A percentile compares a stretch with the other conserved stretches of the same genome.
phyloP scores from a whole-genome alignment of 23 tunicate genomes.

The Diplosoma virens region DNA sequence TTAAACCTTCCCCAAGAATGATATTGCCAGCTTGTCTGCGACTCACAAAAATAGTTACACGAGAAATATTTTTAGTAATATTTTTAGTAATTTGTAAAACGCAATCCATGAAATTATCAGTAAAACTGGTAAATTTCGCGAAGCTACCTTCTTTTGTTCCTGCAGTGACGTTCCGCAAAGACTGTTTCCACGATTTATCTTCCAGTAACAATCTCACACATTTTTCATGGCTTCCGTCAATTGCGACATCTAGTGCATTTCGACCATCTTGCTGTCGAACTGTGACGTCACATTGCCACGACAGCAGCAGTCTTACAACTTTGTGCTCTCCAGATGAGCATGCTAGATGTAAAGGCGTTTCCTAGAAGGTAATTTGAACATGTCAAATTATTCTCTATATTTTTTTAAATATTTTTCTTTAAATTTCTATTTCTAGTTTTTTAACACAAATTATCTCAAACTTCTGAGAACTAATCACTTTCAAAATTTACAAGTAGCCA shows the following conservation, averaged over 20 bases:
- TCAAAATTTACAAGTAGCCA: no score
- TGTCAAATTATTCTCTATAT: no score
- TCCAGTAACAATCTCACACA: constrained; percentile 37
- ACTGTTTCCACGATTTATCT: constrained; percentile 21
- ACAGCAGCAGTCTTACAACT: constrained; percentile 27
- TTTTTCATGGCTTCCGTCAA: constrained; percentile 28
- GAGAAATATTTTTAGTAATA: neutral
- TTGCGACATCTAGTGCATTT: constrained; percentile 58
- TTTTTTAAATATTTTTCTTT: no score
- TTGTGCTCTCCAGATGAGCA: constrained; percentile 8
- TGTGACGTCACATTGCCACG: constrained; percentile 32
- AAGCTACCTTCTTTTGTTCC: neutral
- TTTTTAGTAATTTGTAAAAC: no score
- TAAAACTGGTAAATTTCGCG: no score
- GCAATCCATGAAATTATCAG: no score
- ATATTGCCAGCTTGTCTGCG: no score
- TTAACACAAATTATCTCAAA: no score
- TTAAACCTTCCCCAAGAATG: no score
- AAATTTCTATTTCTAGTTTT: no score
- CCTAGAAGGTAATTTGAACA: constrained; percentile 11
- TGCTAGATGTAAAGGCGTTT: constrained; percentile 40
- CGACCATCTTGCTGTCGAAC: constrained; percentile 33
- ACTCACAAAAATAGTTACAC: neutral
- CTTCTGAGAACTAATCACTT: no score
- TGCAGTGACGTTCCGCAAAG: constrained; percentile 28